Conservation (phyloP, 1,140 invertebrate species). For the Portunus trituberculatus region DNA sequence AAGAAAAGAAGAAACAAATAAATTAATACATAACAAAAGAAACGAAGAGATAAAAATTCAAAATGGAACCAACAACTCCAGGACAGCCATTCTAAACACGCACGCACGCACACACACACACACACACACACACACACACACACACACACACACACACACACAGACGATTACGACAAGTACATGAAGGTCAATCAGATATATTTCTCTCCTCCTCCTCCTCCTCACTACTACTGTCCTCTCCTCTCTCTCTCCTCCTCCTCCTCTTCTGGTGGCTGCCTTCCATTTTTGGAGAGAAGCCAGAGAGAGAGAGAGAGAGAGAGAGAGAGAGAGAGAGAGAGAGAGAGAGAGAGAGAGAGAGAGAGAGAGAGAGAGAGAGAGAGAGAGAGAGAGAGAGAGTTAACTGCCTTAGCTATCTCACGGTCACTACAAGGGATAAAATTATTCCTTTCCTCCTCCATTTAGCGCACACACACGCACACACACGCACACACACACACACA, state of each 20-base stretch:
- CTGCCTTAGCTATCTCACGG: background rate
- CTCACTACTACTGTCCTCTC: background rate
- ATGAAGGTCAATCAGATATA: background rate
- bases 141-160: background rate
- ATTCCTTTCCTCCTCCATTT: background rate
- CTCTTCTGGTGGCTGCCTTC: background rate
- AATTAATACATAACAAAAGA: background rate
- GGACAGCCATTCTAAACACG: background rate
- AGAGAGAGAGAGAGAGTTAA: background rate
- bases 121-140: slow-evolving; percentile 25
- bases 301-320: background rate
- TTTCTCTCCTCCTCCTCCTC: background rate
- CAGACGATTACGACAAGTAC: background rate
- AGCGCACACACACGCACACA: background rate
- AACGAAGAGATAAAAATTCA: background rate
- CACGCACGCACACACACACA: background rate
- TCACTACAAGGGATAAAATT: background rate
- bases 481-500: slow-evolving; percentile 36
- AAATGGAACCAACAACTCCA: too few relatives aligned
- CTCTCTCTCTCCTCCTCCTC: background rate
- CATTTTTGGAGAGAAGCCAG: background rate
- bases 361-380: background rate
- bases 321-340: background rate
- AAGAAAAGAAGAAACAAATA: background rate
- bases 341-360: background rate